A percentile compares a stretch with the other conserved stretches of the same genome.
phyloP scores from a whole-genome alignment of 30 jellyfish, hydroid and myxozoan species.

The Phacellophora camtschatica region DNA sequence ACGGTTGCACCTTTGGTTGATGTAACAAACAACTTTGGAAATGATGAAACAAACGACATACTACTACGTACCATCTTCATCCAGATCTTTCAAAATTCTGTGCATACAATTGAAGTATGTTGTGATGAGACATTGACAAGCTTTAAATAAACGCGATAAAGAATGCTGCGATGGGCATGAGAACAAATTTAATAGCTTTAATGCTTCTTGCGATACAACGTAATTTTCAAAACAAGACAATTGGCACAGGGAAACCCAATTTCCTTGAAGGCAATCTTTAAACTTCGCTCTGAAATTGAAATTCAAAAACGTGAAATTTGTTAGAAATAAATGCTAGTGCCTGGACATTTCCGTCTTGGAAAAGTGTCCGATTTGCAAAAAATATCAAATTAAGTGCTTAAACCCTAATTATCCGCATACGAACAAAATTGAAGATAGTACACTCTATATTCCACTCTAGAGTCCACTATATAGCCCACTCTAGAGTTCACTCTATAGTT shows the following conservation, averaged over 20 bases:
- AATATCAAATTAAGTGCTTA: too few relatives aligned
- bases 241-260: constrained; percentile 6
- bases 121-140: constrained; percentile 31
- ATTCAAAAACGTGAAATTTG: too few relatives aligned
- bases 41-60: background rate
- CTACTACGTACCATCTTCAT: background rate
- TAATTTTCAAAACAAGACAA: constrained; percentile 22
- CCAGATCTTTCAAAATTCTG: background rate
- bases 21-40: too few relatives aligned
- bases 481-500: too few relatives aligned
- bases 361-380: too few relatives aligned
- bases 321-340: too few relatives aligned
- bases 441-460: too few relatives aligned
- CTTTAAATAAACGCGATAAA: constrained; percentile 11
- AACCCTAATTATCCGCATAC: too few relatives aligned
- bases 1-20: too few relatives aligned
- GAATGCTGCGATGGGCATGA: constrained; percentile 6
- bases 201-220: background rate
- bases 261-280: constrained; percentile 10
- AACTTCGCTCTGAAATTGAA: background rate
- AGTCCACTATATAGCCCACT: too few relatives aligned
- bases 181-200: background rate
- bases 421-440: too few relatives aligned
- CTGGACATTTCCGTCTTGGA: too few relatives aligned
- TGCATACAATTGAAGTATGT: constrained; percentile 48